Evolutionary conservation across 2,113 vertebrate species (phyloP), one percentile per base, ranked within the genome.

Genomic region (Stercorarius parasiticus): DNA sequence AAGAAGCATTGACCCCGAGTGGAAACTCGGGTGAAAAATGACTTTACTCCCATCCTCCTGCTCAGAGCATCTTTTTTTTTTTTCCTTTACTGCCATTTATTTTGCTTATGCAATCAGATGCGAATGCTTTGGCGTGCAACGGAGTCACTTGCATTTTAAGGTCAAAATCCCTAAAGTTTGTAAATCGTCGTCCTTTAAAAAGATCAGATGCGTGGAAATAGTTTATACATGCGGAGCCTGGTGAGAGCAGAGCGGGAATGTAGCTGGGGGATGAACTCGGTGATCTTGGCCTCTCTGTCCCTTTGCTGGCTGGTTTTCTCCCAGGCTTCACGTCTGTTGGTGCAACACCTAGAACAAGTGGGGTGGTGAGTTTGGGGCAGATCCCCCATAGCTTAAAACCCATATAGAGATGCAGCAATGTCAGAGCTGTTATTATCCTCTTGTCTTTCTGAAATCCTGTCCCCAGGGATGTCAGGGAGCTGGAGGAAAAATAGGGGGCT

Each of bases 161-260:
- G 95, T 96, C 97, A 97, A 97, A 93, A 94, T 89, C 96, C 91
- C 86, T 30, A 16, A 93, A 96, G 93, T 96, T 96, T 93, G 90
- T 90, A 96, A 94, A 94, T 85, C 23, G 0, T 9, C 14, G 66
- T 38, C 56, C 77, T 93, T 93, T 92, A 76, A 73, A 88, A 95
- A 94, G 90, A 93, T 90, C 79, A 74, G 94, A 94, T 71, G 73
- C 14, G 8, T 72, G 67, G 91, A 71, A 91, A 79, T 49, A 86
- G 93, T 97, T 97, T 95, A 91, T 43, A 50, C 53, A 62, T 12
- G 77, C 1, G 14, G 82, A 59, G 93, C 82, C 90, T 79, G 80
- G 67, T 10, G 67, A 42, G 76, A 92, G 52, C 55, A 53, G 77
- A 64, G 55, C 1, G 38, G 82, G 79, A 87, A 74, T 32, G 23